Conservation (phyloP, 2,113 vertebrate genomes). For the Fulica atra region DNA sequence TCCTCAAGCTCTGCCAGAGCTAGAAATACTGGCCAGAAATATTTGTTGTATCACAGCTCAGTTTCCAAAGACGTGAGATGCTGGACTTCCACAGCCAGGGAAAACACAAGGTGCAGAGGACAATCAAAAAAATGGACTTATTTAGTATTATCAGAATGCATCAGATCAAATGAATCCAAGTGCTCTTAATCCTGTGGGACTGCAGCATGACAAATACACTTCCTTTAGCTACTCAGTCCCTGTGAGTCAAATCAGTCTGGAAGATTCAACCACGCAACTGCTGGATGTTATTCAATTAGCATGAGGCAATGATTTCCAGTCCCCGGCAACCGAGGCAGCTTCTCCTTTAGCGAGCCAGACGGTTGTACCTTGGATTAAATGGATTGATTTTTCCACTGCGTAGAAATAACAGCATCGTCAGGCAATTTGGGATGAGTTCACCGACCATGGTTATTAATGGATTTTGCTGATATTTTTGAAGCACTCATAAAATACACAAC, state of each 20-base stretch:
- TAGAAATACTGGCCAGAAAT: conserved; percentile 46
- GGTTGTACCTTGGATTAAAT: conserved; percentile 38
- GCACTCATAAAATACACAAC: background rate
- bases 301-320: conserved; percentile 25
- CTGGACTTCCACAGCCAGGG: conserved; percentile 7
- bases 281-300: background rate
- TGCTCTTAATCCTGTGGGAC: background rate
- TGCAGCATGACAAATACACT: conserved; percentile 36
- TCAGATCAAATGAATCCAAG: conserved; percentile 4
- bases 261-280: background rate
- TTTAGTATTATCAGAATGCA: conserved; percentile 1
- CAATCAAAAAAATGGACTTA: conserved; percentile 25
- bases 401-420: background rate
- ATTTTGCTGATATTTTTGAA: conserved; percentile 29
- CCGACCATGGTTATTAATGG: background rate
- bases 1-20: conserved; percentile 20
- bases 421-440: background rate
- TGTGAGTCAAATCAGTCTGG: background rate
- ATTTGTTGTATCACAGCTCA: background rate
- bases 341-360: background rate
- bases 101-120: conserved; percentile 10
- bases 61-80: conserved; percentile 24
- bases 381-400: conserved; percentile 17
- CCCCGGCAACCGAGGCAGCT: background rate
- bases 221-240: background rate